phyloP scores from a whole-genome alignment of 2,797 vertebrate species.

The Pipistrellus nathusii region DNA sequence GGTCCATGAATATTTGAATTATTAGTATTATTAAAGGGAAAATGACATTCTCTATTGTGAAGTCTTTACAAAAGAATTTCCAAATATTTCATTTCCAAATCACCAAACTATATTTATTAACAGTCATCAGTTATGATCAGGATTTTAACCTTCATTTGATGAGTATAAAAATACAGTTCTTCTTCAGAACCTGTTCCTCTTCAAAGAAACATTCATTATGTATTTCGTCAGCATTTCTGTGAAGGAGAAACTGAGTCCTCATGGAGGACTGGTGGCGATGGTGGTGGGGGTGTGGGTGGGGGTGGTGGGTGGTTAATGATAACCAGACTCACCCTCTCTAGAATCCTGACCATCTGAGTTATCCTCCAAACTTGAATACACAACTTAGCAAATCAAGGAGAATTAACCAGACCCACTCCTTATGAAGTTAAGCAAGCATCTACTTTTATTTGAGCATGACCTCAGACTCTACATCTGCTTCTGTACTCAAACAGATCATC shows the following conservation, averaged over 20 bases:
- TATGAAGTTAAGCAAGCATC: not conserved
- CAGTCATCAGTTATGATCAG: not conserved
- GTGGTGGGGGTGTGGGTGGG: accelerated
- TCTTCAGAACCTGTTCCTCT: not conserved
- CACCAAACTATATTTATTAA: slow-evolving; percentile 1
- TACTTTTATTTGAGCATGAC: not conserved
- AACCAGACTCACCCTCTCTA: not conserved
- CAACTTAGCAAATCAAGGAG: not conserved
- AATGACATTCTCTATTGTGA: not conserved
- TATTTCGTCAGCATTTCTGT: not conserved
- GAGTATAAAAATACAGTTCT: not conserved
- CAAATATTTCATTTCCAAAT: not conserved
- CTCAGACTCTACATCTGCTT: not conserved
- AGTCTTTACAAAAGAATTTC: not conserved
- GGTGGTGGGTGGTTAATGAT: not conserved
- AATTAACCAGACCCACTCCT: not conserved
- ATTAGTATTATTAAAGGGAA: not conserved
- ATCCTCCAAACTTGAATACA: not conserved
- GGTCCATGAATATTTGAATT: not conserved
- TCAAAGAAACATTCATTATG: not conserved
- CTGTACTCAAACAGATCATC: not conserved
- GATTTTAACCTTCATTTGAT: not conserved
- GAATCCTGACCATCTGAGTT: not conserved
- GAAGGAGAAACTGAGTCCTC: not conserved
- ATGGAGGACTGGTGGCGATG: accelerated